Percentiles rank a stretch among this genome's conserved stretches.
phyloP scores from a whole-genome alignment of 2,113 vertebrate species.

The Carlito syrichta region DNA sequence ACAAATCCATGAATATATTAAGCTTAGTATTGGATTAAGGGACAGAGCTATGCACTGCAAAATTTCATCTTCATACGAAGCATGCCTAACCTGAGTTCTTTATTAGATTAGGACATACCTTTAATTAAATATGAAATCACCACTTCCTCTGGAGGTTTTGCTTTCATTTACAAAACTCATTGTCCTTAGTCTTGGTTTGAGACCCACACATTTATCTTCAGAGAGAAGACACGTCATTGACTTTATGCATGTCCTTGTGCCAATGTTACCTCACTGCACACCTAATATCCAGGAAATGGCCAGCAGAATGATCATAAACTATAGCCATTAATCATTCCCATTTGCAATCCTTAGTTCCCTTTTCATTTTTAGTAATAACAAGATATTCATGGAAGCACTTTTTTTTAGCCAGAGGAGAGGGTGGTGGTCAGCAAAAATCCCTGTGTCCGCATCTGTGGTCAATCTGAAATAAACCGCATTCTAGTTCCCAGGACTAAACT shows the following conservation, averaged over 20 bases:
- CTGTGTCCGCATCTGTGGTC: neutral
- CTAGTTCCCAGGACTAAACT: neutral
- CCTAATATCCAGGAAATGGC: neutral
- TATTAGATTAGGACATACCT: neutral
- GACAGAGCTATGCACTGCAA: neutral
- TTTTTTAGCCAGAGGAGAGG: neutral
- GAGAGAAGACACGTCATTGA: neutral
- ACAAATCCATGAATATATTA: neutral
- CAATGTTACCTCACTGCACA: neutral
- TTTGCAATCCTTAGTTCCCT: neutral
- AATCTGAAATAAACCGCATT: neutral
- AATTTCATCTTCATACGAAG: neutral
- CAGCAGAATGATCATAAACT: neutral
- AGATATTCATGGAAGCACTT: neutral
- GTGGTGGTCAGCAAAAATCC: neutral
- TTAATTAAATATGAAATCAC: neutral
- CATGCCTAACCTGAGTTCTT: neutral
- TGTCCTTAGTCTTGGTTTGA: neutral
- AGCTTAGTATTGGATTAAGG: neutral
- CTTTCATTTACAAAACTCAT: neutral
- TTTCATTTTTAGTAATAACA: neutral
- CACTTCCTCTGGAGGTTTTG: neutral
- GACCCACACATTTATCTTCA: neutral
- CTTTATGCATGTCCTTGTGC: neutral
- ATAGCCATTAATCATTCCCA: neutral